Base-by-base conservation (phyloP, 2,888 invertebrate genomes). In the Matsumyia berberina region DNA sequence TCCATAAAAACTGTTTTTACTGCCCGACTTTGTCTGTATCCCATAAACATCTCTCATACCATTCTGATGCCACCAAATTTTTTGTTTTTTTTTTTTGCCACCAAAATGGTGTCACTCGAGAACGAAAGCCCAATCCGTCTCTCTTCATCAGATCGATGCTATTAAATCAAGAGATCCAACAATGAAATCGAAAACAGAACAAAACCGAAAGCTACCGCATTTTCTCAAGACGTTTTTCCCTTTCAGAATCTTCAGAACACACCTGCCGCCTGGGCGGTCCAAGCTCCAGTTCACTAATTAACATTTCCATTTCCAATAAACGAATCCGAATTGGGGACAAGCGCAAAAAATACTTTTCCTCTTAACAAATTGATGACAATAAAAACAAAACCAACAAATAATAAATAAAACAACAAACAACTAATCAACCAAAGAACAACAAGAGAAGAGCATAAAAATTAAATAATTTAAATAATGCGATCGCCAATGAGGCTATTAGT, bases 151-250 rank as follows among this genome's bases (percentile, higher is more conserved):
- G 44, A 44, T 44, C 44, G 44, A 44, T 44, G 9, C 7, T 19
- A 46, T 17, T 46, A 8, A 46, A 46, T 46, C 55, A 24, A 33
- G 8, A 31, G 17, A 55, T 12, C n/a, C n/a, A 24, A 46, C 37
- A 51, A 66, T 66, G 46, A 49, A 66, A 66, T n/a, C 49, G 37
- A 66, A 66, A 66, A 66, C 46, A 49, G 15, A 51, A 35, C 19
- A 37, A 19, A 66, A 51, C 35, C 64, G 64, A 66, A 51, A 64
- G 44, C 35, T 15, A 29, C 37, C 19, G n/a, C n/a, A n/a, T n/a
- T n/a, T n/a, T n/a, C n/a, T n/a, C n/a, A n/a, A 19, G 0, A 29
- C 4, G 19, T 8, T 15, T 15, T 7, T 12, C 4, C 4, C 17
- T 9, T 46, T 9, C 17, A 46, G 9, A 24, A 24, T 24, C 24